Evolutionary conservation across 2,888 invertebrate genomes (phyloP).

Genomic region (Drosophila eohydei): DNA sequence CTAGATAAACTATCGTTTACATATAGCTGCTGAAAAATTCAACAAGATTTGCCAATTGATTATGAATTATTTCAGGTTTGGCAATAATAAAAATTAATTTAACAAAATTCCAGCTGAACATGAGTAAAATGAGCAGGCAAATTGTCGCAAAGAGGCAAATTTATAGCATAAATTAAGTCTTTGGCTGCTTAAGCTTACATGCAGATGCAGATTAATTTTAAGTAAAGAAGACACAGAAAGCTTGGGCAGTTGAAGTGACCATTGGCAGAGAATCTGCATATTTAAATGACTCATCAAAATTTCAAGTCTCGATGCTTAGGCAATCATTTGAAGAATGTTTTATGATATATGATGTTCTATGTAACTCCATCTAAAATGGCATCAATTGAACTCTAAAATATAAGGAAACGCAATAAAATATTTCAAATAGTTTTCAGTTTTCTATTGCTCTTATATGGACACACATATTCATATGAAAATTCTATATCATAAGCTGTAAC

Average conservation of each 20-base stretch:
- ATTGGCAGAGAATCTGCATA: neutral
- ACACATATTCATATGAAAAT: too few relatives aligned
- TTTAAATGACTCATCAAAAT: neutral
- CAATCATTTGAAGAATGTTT: neutral
- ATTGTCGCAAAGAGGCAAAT: neutral
- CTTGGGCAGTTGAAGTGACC: neutral
- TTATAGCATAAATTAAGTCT: neutral
- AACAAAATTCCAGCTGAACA: neutral
- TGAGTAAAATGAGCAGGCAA: neutral
- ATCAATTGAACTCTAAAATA: rapidly evolving
- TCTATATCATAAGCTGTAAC: neutral
- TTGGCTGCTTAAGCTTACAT: neutral
- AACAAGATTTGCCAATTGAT: neutral
- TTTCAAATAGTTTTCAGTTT: neutral
- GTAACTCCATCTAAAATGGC: neutral
- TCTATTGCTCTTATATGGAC: neutral
- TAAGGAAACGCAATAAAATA: neutral
- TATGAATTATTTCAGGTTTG: neutral
- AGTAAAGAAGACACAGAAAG: neutral
- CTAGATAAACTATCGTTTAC: neutral
- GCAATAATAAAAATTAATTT: neutral
- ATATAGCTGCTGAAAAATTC: neutral
- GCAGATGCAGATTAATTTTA: too few relatives aligned
- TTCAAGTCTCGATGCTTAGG: neutral
- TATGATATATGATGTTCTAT: neutral